Base-by-base conservation (phyloP, 2,888 invertebrate genomes). In the Fragum fragum region DNA sequence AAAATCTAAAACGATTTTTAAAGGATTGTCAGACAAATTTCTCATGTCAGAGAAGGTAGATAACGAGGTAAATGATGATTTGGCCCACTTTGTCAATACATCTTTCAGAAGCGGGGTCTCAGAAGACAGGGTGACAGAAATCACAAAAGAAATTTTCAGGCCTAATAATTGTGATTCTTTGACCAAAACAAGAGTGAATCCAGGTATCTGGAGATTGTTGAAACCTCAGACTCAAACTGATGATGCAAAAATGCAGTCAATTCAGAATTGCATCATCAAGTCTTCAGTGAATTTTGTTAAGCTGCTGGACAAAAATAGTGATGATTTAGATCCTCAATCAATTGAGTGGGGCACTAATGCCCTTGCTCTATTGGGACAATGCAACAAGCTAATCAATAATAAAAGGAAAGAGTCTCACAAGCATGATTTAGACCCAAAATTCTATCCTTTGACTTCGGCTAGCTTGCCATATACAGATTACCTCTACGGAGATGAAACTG, bases 401-500 rank as follows among this genome's bases (percentile, higher is more conserved):
- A n/a, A n/a, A n/a, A n/a, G n/a, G 1, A 2, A 69, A 23, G 69
- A 2, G n/a, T 61, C 73, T n/a, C 76, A n/a, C 73, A 53, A 76
- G 39, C 52, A 81, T 6, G 32, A 6, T 36, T 36, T 9, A 6
- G 32, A 36, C 3, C 3, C 3, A 36, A 6, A 36, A 6, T 36
- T 36, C 73, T 21, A 68, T 73, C 0, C 61, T 21, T 29, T 18
- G 76, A 23, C n/a, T n/a, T n/a, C n/a, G n/a, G n/a, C n/a, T n/a
- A n/a, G n/a, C n/a, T n/a, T n/a, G n/a, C n/a, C n/a, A n/a, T n/a
- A n/a, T n/a, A n/a, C n/a, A n/a, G n/a, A n/a, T n/a, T n/a, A n/a
- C n/a, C n/a, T n/a, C n/a, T 81, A 81, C 68, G 76, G 81, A 16
- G 73, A 66, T 42, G 73, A 81, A 28, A 66, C 80, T 6, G 70